Evolutionary conservation across 2,888 invertebrate genomes (phyloP), one percentile per base, ranked within the genome.

Genomic region (Drosophila nr. medialis): DNA sequence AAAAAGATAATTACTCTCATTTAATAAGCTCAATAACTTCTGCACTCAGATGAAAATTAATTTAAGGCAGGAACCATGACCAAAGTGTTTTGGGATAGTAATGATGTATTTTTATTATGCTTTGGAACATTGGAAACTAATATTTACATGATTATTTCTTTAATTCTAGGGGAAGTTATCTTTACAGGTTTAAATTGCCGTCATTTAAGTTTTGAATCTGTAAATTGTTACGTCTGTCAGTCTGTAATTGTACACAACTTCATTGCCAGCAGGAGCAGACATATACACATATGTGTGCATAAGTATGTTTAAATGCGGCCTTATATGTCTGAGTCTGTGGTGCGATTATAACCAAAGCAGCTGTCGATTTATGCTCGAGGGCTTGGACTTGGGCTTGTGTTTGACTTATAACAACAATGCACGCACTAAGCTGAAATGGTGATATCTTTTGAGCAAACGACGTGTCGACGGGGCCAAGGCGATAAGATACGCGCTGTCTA

Each of bases 401-500:
- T 45, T 42, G 34, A 78, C 77, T 81, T 78, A 78, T 77, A 81
- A 67, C 73, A 77, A 73, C 60, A 81, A 77, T 72, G 61, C 78
- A 78, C 78, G 78, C 81, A 81, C 73, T 21, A 63, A 21, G 59
- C 64, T 60, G 62, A 58, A 67, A 81, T 76, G 81, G 85, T 76
- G 82, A 89, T 84, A 84, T 84, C 84, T 84, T 69, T 77, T 68
- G 60, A 87, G 76, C 73, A 79, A 81, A 86, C 86, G 90, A 89
- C 75, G 89, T 89, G 89, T 86, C 86, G 90, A 90, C 89, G 90
- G 83, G 65, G 69, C 62, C 69, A 59, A 60, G 30, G 72, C 85
- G 85, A 85, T 90, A 89, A 88, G 85, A 90, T 83, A 84, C 81
- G 81, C 66, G 55, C 65, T 82, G 85, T 84, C 87, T 82, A 82